Percentiles rank a stretch among this genome's conserved stretches.
Evolutionary conservation across 2,797 vertebrate species (phyloP).

Genomic region (Sebastes kiyomatsui): DNA sequence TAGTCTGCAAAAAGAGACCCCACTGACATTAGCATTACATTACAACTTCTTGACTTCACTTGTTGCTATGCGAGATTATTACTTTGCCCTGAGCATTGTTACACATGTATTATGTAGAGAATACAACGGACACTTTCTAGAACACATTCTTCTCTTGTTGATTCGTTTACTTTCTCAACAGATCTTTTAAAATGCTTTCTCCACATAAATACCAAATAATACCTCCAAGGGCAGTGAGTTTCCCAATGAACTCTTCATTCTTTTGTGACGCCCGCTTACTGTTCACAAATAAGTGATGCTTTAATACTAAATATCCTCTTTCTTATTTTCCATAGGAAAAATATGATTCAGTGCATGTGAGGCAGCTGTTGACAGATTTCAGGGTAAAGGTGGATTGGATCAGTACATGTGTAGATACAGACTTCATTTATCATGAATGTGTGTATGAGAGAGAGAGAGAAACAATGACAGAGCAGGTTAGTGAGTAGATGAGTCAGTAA

Average conservation of each 20-base stretch:
- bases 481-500: background rate
- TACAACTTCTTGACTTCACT: background rate
- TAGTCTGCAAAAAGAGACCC: background rate
- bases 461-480: background rate
- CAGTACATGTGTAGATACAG: constrained; percentile 18
- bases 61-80: background rate
- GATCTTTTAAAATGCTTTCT: background rate
- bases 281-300: background rate
- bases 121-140: background rate
- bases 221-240: background rate
- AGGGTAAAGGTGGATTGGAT: constrained; percentile 3
- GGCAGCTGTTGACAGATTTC: constrained; percentile 12
- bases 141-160: background rate
- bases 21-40: too few species aligned
- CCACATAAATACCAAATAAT: background rate
- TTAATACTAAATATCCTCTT: background rate
- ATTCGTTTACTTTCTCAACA: background rate
- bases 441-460: background rate
- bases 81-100: background rate
- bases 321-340: background rate
- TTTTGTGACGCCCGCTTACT: background rate
- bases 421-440: background rate
- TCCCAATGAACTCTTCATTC: background rate
- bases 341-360: background rate
- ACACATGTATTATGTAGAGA: background rate